Base-by-base conservation (phyloP, 2,797 vertebrate genomes). In the Eidolon dupreanum region DNA sequence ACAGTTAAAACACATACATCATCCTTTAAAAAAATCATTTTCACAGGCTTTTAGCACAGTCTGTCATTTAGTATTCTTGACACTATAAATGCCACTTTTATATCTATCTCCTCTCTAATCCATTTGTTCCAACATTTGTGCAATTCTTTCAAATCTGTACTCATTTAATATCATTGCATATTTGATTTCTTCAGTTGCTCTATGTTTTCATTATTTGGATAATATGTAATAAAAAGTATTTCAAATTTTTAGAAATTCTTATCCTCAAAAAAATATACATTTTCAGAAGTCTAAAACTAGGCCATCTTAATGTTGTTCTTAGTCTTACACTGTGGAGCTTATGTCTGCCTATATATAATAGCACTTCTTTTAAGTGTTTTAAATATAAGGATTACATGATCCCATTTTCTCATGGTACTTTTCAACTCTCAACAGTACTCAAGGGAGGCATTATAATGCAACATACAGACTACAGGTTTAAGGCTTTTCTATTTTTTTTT, bases 51-150 rank as follows among this genome's bases (percentile, higher is more conserved):
- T 92, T 87, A 91, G 57, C 41, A 61, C 26, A 90, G 7, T 63
- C 26, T 84, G 38, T 55, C 46, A 75, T 79, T 78, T 88, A 55
- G 53, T 81, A 91, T 95, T 95, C n/a, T 41, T 88, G 38, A 81
- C 3, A 55, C n/a, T 75, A 41, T n/a, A 92, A 87, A 92, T 90
- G 31, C 49, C 38, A 92, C 22, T 78, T 92, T 89, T 59, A 71
- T 17, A 71, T 94, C 55, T 88, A 53, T 88, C 75, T 68, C 95
- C 13, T 89, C 4, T 46, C 55, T 74, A 63, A 85, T 9, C 33
- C 82, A 71, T 93, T 79, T 95, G 41, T 85, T 75, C 38, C 36
- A 93, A 46, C 8, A 75, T 83, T 66, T 8, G 6, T 63, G 59
- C 38, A 70, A 19, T 66, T 17, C 49, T 90, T 65, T 94, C 38